Conservation (phyloP, 1,140 invertebrate genomes). For the Thaumatotibia leucotreta region DNA sequence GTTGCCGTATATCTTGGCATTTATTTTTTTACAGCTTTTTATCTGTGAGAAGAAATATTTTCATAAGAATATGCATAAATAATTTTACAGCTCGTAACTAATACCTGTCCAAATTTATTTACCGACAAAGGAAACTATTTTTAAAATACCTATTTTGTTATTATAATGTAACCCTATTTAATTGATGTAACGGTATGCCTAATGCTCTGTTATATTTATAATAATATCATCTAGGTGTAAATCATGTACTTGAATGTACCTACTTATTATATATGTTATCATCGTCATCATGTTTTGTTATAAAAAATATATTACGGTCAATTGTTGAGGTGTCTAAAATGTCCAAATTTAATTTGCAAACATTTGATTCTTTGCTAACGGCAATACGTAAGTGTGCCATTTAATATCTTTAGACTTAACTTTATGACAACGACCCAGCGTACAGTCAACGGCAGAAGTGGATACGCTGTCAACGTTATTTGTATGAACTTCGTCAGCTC, state of each 20-base stretch:
- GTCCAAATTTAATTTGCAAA: background rate
- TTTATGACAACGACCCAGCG: background rate
- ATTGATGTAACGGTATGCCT: background rate
- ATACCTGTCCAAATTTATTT: slow-evolving; percentile 4
- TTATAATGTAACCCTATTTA: background rate
- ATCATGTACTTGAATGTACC: slow-evolving; percentile 2
- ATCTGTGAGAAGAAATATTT: slow-evolving; percentile 20
- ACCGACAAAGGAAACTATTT: background rate
- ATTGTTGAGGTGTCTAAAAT: slow-evolving; percentile 11
- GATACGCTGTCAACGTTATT: background rate
- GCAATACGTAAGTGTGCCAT: too few species aligned
- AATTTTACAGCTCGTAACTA: background rate
- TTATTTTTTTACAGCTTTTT: slow-evolving; percentile 36
- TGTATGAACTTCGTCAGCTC: background rate
- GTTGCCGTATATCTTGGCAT: slow-evolving; percentile 21
- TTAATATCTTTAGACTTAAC: background rate
- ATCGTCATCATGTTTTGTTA: slow-evolving; percentile 11
- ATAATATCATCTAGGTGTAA: background rate
- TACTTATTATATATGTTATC: slow-evolving; percentile 13
- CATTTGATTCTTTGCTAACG: background rate
- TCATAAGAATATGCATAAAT: slow-evolving; percentile 16
- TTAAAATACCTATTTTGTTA: background rate
- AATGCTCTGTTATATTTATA: background rate
- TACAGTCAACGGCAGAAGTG: background rate
- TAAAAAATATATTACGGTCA: slow-evolving; percentile 12